Conservation (phyloP, 2,797 vertebrate species). For the Centroberyx gerrardi region DNA sequence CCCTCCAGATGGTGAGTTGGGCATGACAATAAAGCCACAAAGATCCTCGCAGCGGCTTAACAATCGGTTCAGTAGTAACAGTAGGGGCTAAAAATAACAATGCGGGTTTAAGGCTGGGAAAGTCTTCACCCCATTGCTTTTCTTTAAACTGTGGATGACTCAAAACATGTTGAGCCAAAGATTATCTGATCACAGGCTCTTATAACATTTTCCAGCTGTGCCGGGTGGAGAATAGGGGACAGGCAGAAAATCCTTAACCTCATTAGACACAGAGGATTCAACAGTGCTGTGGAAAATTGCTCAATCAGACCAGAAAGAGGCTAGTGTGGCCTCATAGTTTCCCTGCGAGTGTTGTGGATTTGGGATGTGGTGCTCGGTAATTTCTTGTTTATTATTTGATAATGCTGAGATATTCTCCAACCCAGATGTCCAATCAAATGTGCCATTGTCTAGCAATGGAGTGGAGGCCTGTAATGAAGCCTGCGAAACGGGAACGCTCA, state of each 20-base stretch:
- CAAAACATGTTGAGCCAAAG: slow-evolving; percentile 52
- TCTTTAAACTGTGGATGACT: slow-evolving; percentile 45
- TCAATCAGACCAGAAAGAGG: slow-evolving; percentile 51
- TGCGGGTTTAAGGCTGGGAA: slow-evolving; percentile 46
- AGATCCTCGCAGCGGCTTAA: slow-evolving; percentile 65
- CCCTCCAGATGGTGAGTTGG: slow-evolving; percentile 45
- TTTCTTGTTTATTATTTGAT: slow-evolving; percentile 39
- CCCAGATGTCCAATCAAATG: slow-evolving; percentile 52
- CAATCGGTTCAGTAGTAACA: slow-evolving; percentile 40
- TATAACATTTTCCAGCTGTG: slow-evolving; percentile 47
- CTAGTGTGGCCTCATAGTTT: neutral
- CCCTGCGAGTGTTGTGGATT: slow-evolving; percentile 13
- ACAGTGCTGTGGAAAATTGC: slow-evolving; percentile 53
- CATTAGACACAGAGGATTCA: slow-evolving; percentile 68
- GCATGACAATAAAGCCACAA: slow-evolving; percentile 60
- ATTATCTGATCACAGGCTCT: slow-evolving; percentile 65
- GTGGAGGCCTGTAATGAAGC: slow-evolving; percentile 12
- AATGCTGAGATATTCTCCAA: slow-evolving; percentile 26
- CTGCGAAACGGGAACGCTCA: slow-evolving; percentile 28
- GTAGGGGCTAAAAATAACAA: slow-evolving; percentile 46
- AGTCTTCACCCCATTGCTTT: slow-evolving; percentile 49
- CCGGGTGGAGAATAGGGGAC: slow-evolving; percentile 47
- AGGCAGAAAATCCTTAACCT: slow-evolving; percentile 68
- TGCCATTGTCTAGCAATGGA: slow-evolving; percentile 25
- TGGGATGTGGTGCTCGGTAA: slow-evolving; percentile 33